Percentiles rank a stretch among this genome's conserved stretches.
These are phyloP conservation scores for Sarcophaga rosellei DNA, from an alignment of 2,888 invertebrate species.

Conservation along the genomic window DNA sequence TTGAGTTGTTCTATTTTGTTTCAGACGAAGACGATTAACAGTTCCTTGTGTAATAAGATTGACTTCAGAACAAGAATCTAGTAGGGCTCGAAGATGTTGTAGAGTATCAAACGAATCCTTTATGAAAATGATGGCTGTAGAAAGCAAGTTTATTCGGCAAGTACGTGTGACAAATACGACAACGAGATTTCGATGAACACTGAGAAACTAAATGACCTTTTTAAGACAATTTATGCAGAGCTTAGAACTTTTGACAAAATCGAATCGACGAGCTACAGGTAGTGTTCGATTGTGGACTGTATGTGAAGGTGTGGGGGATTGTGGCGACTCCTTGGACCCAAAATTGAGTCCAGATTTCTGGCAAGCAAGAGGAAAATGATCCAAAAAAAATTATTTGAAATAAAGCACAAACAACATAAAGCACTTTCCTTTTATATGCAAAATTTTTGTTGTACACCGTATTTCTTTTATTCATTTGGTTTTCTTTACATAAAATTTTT, in stretches of 20 bases:
- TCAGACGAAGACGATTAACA: constrained; percentile 26
- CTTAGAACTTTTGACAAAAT: constrained; percentile 13
- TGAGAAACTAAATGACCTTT: constrained; percentile 16
- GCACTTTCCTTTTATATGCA: too few species aligned
- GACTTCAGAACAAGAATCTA: constrained; percentile 47
- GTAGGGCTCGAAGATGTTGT: constrained; percentile 42
- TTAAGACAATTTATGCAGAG: constrained; percentile 31
- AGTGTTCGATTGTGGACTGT: too few species aligned
- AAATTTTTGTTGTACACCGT: too few species aligned
- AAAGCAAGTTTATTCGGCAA: not conserved
- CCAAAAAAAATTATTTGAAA: too few species aligned
- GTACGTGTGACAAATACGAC: constrained; percentile 9
- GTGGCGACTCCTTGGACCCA: too few species aligned
- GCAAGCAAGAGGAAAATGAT: too few species aligned
- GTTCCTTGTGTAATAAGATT: constrained; percentile 43
- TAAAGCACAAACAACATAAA: too few species aligned
- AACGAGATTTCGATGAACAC: constrained; percentile 23
- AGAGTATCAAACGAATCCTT: constrained; percentile 33
- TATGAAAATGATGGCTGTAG: constrained; percentile 28
- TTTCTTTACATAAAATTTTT: too few species aligned
- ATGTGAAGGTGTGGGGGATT: too few species aligned
- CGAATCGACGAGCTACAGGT: constrained; percentile 19
- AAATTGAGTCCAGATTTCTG: too few species aligned
- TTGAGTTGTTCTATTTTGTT: constrained; percentile 7
- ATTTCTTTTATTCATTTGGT: too few species aligned